phyloP scores from a whole-genome alignment of 2,888 invertebrate species.

The Suillia variegata region DNA sequence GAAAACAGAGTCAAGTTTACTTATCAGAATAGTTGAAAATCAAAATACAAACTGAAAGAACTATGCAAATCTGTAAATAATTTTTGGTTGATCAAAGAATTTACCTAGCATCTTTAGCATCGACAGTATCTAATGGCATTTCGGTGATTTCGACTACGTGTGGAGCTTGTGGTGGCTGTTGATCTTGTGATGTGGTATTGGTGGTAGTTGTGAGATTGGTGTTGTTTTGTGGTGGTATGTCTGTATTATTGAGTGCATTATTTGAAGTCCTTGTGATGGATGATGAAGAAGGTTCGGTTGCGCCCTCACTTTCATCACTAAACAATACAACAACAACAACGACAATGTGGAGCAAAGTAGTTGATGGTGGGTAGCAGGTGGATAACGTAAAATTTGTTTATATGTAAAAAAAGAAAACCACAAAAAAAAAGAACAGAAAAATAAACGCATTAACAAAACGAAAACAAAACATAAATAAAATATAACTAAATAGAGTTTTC shows the following conservation, averaged over 20 bases:
- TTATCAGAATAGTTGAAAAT: background rate
- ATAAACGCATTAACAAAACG: slow-evolving; percentile 8
- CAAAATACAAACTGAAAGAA: background rate
- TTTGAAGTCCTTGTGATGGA: slow-evolving; percentile 48
- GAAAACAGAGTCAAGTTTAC: no score
- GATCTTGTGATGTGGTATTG: slow-evolving; percentile 26
- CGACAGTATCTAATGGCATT: slow-evolving; percentile 54
- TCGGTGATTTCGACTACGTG: slow-evolving; percentile 51
- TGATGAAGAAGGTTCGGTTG: slow-evolving; percentile 37
- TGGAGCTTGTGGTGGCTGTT: slow-evolving; percentile 45
- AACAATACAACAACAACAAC: slow-evolving; percentile 34
- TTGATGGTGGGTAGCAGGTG: slow-evolving; percentile 24
- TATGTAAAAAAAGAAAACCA: slow-evolving; percentile 27
- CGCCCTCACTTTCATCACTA: slow-evolving; percentile 49
- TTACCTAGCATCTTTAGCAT: slow-evolving; percentile 54
- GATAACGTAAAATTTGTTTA: slow-evolving; percentile 10
- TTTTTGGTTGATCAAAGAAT: background rate
- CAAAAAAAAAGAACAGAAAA: slow-evolving; percentile 19
- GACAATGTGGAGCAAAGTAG: background rate
- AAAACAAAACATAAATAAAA: no score
- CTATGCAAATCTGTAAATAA: background rate
- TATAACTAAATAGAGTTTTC: no score
- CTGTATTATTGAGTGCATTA: slow-evolving; percentile 36
- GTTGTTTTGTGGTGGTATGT: slow-evolving; percentile 31
- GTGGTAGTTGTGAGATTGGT: slow-evolving; percentile 30